A percentile compares a stretch with the other conserved stretches of the same genome.
phyloP scores from a whole-genome alignment of 1,140 invertebrate species.

The Drosophila dunni region DNA sequence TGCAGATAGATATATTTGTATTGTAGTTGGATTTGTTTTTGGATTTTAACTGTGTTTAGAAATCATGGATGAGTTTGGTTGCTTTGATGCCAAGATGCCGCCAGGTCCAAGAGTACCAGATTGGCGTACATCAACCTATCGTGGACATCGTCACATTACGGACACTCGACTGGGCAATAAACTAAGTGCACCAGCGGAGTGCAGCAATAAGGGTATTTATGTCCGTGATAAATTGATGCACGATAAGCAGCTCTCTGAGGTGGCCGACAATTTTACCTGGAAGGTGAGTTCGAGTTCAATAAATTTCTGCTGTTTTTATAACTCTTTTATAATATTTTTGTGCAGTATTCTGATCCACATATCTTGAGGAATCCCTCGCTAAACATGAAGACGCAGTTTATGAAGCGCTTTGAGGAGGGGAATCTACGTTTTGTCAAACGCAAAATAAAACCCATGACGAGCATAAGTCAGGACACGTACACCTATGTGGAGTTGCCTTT shows the following conservation, averaged over 20 bases:
- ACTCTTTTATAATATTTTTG: background rate
- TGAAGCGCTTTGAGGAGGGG: slow-evolving; percentile 68
- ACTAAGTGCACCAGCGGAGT: slow-evolving; percentile 46
- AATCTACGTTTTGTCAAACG: slow-evolving; percentile 66
- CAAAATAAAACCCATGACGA: slow-evolving; percentile 67
- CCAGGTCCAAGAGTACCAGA: slow-evolving; percentile 43
- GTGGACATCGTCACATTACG: slow-evolving; percentile 68
- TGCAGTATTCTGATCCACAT: slow-evolving; percentile 63
- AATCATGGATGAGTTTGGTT: slow-evolving; percentile 74
- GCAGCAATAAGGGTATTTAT: slow-evolving; percentile 56
- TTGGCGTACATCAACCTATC: slow-evolving; percentile 71
- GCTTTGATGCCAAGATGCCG: slow-evolving; percentile 72
- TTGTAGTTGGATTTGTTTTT: background rate
- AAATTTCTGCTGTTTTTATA: background rate
- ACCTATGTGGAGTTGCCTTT: slow-evolving; percentile 27
- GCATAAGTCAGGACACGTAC: slow-evolving; percentile 62
- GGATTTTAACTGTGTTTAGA: slow-evolving; percentile 24
- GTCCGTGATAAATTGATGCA: slow-evolving; percentile 62
- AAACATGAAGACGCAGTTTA: slow-evolving; percentile 64
- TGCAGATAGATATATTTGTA: slow-evolving; percentile 10
- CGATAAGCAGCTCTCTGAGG: slow-evolving; percentile 53
- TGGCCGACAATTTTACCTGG: slow-evolving; percentile 61
- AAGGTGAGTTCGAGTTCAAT: slow-evolving; percentile 43
- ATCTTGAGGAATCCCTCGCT: slow-evolving; percentile 66
- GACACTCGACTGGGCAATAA: slow-evolving; percentile 63